These are phyloP conservation scores for Oxytorus armatus DNA, from an alignment of 2,888 invertebrate genomes.

Conservation along the genomic window DNA sequence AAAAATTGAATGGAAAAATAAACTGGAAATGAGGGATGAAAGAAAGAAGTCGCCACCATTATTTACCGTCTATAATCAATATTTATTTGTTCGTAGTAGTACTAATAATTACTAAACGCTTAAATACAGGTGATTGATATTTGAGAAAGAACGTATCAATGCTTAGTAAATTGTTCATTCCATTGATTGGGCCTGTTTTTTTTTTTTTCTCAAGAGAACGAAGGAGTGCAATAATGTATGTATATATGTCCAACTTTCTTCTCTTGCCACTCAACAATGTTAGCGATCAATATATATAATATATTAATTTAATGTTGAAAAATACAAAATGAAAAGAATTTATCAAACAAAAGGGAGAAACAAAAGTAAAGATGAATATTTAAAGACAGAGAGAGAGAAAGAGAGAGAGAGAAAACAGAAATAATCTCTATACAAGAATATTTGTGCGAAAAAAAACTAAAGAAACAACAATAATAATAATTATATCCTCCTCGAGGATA, in stretches of 20 bases:
- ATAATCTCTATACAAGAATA: constrained; percentile 80
- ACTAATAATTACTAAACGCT: constrained; percentile 82
- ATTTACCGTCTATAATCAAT: constrained; percentile 76
- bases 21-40: too few species aligned
- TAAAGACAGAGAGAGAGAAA: constrained; percentile 66
- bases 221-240: constrained; percentile 67
- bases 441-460: constrained; percentile 75
- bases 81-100: constrained; percentile 82
- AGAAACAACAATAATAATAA: constrained; percentile 68
- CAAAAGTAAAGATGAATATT: constrained; percentile 60
- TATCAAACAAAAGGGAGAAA: constrained; percentile 67
- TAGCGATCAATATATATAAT: constrained; percentile 72
- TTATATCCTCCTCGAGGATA: constrained; percentile 69
- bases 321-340: constrained; percentile 68
- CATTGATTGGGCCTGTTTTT: constrained; percentile 76
- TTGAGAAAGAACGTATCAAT: constrained; percentile 81
- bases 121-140: constrained; percentile 82
- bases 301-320: constrained; percentile 80
- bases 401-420: constrained; percentile 52
- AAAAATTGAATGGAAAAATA: too few species aligned
- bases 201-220: constrained; percentile 77
- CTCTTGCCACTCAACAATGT: constrained; percentile 53
- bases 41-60: background rate
- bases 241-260: constrained; percentile 17
- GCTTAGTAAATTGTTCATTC: constrained; percentile 82